A percentile compares a stretch with the other conserved stretches of the same genome.
Evolutionary conservation across 2,888 invertebrate genomes (phyloP).

Genomic region (Epistrophe eligans): DNA sequence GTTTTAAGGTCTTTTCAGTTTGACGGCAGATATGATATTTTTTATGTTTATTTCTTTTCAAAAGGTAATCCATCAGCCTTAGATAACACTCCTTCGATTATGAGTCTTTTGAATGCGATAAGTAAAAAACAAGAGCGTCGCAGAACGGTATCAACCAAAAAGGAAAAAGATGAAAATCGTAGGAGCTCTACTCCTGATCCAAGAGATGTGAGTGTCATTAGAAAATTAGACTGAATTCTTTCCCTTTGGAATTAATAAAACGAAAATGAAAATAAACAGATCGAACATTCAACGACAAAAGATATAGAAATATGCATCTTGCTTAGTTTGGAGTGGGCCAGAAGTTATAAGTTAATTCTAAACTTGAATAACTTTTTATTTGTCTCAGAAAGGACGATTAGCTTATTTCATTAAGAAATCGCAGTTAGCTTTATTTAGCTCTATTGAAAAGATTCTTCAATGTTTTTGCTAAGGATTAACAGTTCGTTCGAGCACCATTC

Average conservation of each 20-base stretch:
- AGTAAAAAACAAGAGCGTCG: slow-evolving; percentile 81
- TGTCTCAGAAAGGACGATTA: too few species aligned
- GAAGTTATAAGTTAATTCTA: too few species aligned
- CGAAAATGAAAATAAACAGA: too few species aligned
- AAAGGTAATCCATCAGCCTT: slow-evolving; percentile 53
- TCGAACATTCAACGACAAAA: too few species aligned
- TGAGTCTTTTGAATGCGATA: slow-evolving; percentile 63
- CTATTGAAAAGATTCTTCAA: too few species aligned
- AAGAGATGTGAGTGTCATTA: slow-evolving; percentile 81
- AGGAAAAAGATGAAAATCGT: slow-evolving; percentile 80
- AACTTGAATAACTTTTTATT: too few species aligned
- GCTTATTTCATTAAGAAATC: too few species aligned
- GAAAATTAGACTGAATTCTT: neutral
- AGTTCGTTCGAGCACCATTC: too few species aligned
- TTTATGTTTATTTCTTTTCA: slow-evolving; percentile 4
- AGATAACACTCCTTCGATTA: slow-evolving; percentile 59
- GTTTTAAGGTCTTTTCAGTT: slow-evolving; percentile 41
- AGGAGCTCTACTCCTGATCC: slow-evolving; percentile 85
- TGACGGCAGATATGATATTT: slow-evolving; percentile 9
- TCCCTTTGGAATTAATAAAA: neutral
- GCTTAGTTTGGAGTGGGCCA: too few species aligned
- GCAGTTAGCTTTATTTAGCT: too few species aligned
- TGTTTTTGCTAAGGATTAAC: too few species aligned
- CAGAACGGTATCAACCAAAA: slow-evolving; percentile 82
- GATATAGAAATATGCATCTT: too few species aligned